Conservation (phyloP, 2,113 vertebrate genomes). For the Chamaea fasciata region DNA sequence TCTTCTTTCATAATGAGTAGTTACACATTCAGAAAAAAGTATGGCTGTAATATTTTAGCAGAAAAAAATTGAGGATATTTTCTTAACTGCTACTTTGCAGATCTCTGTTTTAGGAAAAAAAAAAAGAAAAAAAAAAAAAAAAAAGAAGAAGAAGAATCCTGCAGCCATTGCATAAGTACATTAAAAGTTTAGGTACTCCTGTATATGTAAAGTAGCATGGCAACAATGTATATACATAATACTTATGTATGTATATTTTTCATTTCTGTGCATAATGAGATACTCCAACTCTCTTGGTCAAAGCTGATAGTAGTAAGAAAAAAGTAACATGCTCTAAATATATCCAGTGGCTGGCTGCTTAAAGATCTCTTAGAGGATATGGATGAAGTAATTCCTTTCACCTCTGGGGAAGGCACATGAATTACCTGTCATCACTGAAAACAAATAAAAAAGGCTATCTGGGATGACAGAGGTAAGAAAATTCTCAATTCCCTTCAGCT, state of each 20-base stretch:
- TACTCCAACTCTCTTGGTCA: background rate
- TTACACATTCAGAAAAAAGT: background rate
- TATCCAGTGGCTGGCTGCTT: background rate
- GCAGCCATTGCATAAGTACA: background rate
- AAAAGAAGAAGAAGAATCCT: too few relatives aligned
- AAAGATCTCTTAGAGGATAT: background rate
- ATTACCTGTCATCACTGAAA: background rate
- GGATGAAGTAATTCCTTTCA: background rate
- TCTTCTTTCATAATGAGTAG: background rate
- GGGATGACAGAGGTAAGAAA: background rate
- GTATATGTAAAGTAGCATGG: background rate
- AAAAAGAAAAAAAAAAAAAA: background rate
- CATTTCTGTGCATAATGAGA: background rate
- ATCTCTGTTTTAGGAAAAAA: background rate
- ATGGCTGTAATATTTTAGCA: background rate
- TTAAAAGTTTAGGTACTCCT: background rate
- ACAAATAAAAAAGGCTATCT: background rate
- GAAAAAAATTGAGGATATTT: background rate
- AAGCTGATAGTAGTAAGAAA: background rate
- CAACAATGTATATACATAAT: background rate
- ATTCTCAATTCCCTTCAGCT: background rate
- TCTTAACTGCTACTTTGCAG: background rate
- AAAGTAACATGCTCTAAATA: background rate
- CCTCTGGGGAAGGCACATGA: background rate
- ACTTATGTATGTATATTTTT: background rate